These are phyloP conservation scores for Aplocera efformata DNA, from an alignment of 2,888 invertebrate genomes.

Conservation along the genomic window DNA sequence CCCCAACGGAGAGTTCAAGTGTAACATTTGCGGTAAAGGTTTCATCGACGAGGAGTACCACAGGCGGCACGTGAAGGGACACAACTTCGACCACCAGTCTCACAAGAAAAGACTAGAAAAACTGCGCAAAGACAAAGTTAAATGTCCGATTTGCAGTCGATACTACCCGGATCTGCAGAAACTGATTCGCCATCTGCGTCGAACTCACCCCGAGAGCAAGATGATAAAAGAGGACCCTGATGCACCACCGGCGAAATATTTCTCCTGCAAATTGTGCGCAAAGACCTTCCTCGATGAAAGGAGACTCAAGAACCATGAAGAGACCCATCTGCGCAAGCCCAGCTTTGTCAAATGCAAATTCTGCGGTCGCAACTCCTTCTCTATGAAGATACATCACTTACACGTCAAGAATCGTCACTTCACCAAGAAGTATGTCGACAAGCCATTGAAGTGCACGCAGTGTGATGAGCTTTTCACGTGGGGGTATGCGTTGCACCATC, in stretches of 20 bases:
- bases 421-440: conserved; percentile 59
- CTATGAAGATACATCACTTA: conserved; percentile 59
- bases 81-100: conserved; percentile 69
- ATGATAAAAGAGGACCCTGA: conserved; percentile 76
- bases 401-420: conserved; percentile 65
- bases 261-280: conserved; percentile 69
- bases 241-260: conserved; percentile 59
- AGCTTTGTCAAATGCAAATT: conserved; percentile 72
- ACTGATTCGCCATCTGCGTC: conserved; percentile 66
- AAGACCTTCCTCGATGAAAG: conserved; percentile 64
- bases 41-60: conserved; percentile 75
- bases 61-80: conserved; percentile 73
- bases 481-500: conserved; percentile 68
- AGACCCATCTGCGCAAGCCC: conserved; percentile 64
- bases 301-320: conserved; percentile 59
- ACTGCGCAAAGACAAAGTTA: conserved; percentile 63
- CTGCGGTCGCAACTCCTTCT: conserved; percentile 67
- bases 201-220: conserved; percentile 72
- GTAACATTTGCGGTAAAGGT: conserved; percentile 73
- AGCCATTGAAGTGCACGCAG: conserved; percentile 63
- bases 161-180: conserved; percentile 65
- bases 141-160: conserved; percentile 69
- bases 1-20: conserved; percentile 73
- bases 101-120: conserved; percentile 65
- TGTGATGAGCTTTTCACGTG: conserved; percentile 64